A percentile compares a stretch with the other conserved stretches of the same genome.
Conservation (phyloP, 35 echinoderm and acorn worm genomes). For the Chiridota heheva region DNA sequence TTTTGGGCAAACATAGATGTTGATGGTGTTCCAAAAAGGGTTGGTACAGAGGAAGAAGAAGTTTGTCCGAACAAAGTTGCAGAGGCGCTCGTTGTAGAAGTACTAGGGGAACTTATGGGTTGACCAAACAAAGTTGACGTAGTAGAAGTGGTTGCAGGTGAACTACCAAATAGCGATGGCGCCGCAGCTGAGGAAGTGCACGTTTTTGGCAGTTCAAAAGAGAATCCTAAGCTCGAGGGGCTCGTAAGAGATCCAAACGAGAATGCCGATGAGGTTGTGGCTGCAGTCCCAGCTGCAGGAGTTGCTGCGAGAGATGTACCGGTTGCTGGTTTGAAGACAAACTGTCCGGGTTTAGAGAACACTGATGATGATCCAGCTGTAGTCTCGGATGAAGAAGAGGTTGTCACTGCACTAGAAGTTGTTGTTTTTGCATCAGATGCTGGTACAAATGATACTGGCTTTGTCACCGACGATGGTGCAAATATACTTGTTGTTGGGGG, state of each 20-base stretch:
- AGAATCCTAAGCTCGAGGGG: constrained; percentile 10
- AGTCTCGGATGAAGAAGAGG: background rate
- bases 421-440: no score
- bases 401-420: background rate
- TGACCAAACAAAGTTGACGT: background rate
- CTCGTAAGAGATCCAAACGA: background rate
- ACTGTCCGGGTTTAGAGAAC: background rate
- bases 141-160: background rate
- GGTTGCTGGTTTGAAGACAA: background rate
- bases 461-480: no score
- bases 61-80: background rate
- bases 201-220: background rate
- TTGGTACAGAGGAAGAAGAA: background rate
- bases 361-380: background rate
- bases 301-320: constrained; percentile 2
- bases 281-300: background rate
- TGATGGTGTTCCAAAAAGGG: background rate
- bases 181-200: background rate
- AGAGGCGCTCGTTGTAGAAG: background rate
- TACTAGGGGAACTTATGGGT: no score
- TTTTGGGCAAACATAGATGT: background rate
- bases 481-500: background rate
- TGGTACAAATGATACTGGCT: no score
- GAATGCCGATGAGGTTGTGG: background rate
- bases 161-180: background rate